phyloP scores from a whole-genome alignment of 2,888 invertebrate genomes.

The Micoletzkya japonica region DNA sequence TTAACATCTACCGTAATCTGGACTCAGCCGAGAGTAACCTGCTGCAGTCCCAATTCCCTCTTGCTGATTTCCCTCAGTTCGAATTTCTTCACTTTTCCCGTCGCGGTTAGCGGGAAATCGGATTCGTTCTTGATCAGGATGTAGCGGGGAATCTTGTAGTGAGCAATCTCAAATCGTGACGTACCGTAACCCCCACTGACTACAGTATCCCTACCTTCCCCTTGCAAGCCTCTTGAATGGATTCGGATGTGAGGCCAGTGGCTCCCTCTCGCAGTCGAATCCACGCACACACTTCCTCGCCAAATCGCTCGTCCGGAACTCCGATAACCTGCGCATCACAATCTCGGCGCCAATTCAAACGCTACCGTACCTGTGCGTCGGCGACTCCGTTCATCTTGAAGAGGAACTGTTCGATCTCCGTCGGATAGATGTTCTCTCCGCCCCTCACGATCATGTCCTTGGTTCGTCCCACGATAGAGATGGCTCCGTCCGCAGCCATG shows the following conservation, averaged over 20 bases:
- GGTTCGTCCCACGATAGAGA: slow-evolving; percentile 11
- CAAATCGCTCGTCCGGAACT: slow-evolving; percentile 68
- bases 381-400: slow-evolving; percentile 66
- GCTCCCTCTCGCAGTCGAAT: slow-evolving; percentile 70
- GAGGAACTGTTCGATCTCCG: slow-evolving; percentile 68
- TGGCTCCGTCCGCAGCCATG: slow-evolving; percentile 13
- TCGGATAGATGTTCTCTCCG: slow-evolving; percentile 69
- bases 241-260: slow-evolving; percentile 68
- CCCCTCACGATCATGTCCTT: slow-evolving; percentile 58
- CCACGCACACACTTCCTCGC: slow-evolving; percentile 69
- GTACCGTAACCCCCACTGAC: too few relatives aligned
- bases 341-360: too few relatives aligned
- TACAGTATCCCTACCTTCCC: slow-evolving; percentile 66
- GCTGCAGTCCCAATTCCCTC: slow-evolving; percentile 21
- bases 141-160: slow-evolving; percentile 26
- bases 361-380: slow-evolving; percentile 65
- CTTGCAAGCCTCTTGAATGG: slow-evolving; percentile 69
- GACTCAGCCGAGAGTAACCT: too few relatives aligned
- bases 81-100: slow-evolving; percentile 26
- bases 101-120: slow-evolving; percentile 21
- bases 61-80: slow-evolving; percentile 21
- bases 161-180: slow-evolving; percentile 25
- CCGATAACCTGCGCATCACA: slow-evolving; percentile 63
- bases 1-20: too few relatives aligned
- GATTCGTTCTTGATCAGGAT: slow-evolving; percentile 26